Base-by-base conservation (phyloP, 2,113 vertebrate genomes). In the Dendropsophus ebraccatus region DNA sequence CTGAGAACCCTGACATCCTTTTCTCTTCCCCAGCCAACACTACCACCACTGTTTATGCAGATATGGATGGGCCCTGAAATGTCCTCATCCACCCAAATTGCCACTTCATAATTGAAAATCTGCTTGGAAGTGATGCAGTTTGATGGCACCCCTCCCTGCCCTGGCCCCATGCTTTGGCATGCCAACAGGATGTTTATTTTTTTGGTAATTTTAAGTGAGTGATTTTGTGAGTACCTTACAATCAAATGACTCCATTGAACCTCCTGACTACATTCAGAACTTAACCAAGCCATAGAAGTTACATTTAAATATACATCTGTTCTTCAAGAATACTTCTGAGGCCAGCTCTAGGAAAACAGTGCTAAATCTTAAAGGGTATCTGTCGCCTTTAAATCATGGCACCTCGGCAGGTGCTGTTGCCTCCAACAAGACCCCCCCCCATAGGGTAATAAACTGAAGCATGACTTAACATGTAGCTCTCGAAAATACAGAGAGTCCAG, bases 261-360 rank as follows among this genome's bases (percentile, higher is more conserved):
- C 16, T 37, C 65, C 6, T 9, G 16, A 11, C 65, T 69, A 69
- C 65, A 69, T 69, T 69, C 65, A 21, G 65, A 69, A 30, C 65
- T 10, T 14, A 37, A 19, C 16, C 30, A 19, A 35, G 17, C 37
- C 16, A 10, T 35, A 8, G 32, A 69, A 69, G 30, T 35, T 21
- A 35, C 17, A 4, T 69, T 69, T 32, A 67, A 13, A 67, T 16
- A 67, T 19, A 16, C 16, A 2, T 17, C 30, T 69, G 65, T 35
- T 19, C 65, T 69, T 69, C 65, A 35, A 69, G 32, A 69, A 21
- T 69, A 37, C 32, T 35, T 69, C 65, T 67, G 62, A 67, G 62
- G 17, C 62, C 28, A 32, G 62, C 30, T 69, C 32, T 35, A 35
- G 21, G 4, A 69, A 69, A 69, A 32, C 30, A 35, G 32, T 19